Evolutionary conservation across 2,888 invertebrate species (phyloP).

Genomic region (Didymodactylos carnosus): DNA sequence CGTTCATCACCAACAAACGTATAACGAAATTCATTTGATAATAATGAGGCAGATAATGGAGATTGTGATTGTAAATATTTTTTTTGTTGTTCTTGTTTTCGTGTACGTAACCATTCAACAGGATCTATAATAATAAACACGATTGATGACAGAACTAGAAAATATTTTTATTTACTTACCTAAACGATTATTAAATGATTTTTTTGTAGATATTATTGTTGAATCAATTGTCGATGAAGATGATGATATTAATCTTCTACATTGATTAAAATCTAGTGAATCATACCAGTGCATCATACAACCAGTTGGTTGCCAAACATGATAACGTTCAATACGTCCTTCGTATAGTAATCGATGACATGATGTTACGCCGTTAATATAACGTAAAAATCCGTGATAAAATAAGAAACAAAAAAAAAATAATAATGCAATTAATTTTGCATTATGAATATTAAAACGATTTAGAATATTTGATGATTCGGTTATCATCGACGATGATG

Average conservation of each 20-base stretch:
- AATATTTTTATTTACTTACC: too few species aligned
- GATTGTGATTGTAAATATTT: background rate
- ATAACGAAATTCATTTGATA: too few species aligned
- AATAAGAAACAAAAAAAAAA: background rate
- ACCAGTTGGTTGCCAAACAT: constrained; percentile 91
- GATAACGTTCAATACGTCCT: constrained; percentile 66
- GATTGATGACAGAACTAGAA: too few species aligned
- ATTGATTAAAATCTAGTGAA: background rate
- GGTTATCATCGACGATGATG: too few species aligned
- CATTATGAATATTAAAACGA: background rate
- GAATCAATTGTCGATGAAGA: background rate
- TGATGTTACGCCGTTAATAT: background rate
- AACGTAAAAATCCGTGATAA: background rate
- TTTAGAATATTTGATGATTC: background rate
- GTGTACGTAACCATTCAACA: background rate
- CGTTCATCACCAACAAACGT: background rate
- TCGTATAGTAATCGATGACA: constrained; percentile 78
- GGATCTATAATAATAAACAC: too few species aligned
- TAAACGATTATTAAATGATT: background rate
- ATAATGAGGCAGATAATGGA: too few species aligned
- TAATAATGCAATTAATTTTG: background rate
- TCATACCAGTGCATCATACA: constrained; percentile 81
- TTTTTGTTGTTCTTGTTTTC: background rate
- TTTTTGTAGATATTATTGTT: background rate
- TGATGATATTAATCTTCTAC: background rate